Conservation (phyloP, 1,140 invertebrate genomes). For the Antheraea pernyi region DNA sequence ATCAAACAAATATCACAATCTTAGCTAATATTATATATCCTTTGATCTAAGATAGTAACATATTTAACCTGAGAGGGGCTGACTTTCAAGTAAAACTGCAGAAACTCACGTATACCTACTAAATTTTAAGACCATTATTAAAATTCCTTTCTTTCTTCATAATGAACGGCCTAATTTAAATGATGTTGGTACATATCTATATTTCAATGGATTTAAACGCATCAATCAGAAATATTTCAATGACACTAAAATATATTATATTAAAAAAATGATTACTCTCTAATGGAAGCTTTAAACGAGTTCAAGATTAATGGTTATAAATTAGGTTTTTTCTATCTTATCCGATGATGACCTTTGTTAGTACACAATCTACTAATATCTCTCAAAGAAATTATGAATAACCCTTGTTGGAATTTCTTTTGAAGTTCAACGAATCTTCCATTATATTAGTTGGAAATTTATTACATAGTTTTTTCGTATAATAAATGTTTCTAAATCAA, state of each 20-base stretch:
- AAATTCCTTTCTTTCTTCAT: no score
- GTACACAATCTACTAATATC: not conserved
- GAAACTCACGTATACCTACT: no score
- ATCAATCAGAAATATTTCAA: not conserved
- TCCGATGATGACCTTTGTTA: constrained; percentile 10
- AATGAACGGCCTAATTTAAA: no score
- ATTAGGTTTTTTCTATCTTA: constrained; percentile 4
- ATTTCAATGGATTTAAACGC: not conserved
- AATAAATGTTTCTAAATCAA: no score
- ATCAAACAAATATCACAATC: no score
- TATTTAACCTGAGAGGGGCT: no score
- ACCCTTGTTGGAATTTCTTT: constrained; percentile 8
- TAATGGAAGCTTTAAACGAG: constrained; percentile 1
- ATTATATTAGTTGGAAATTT: constrained; percentile 1
- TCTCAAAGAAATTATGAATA: constrained; percentile 12
- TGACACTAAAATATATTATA: not conserved
- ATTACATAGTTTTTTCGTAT: not conserved
- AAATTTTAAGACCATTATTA: no score
- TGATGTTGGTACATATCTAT: not conserved
- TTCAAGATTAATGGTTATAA: constrained; percentile 9
- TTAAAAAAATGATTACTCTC: not conserved
- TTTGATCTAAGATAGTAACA: no score
- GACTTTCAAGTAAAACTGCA: no score
- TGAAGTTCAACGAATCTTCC: not conserved
- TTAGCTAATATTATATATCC: no score